Evolutionary conservation across 2,888 invertebrate species (phyloP).

Genomic region (Pterostichus niger): DNA sequence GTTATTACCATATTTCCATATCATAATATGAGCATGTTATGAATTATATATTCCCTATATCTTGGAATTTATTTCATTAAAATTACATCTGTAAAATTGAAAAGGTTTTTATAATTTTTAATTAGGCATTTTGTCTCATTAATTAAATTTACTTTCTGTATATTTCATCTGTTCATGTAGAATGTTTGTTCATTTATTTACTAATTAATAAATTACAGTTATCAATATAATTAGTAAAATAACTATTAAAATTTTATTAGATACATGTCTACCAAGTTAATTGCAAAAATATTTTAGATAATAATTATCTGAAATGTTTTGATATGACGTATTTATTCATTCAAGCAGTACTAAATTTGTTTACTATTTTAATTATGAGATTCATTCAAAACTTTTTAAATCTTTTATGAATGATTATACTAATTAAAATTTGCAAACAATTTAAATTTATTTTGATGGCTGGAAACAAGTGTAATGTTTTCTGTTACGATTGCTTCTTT

Average conservation of each 20-base stretch:
- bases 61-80: background rate
- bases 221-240: background rate
- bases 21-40: too few relatives aligned
- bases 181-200: background rate
- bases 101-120: background rate
- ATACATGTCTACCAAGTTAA: too few relatives aligned
- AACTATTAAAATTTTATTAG: too few relatives aligned
- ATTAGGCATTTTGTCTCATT: background rate
- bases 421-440: background rate
- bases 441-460: too few relatives aligned
- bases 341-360: too few relatives aligned
- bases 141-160: background rate
- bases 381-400: background rate
- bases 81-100: background rate
- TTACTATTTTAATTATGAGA: too few relatives aligned
- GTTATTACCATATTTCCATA: conserved; percentile 21
- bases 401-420: background rate
- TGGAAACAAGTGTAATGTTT: too few relatives aligned
- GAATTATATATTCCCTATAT: background rate
- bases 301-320: too few relatives aligned
- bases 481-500: too few relatives aligned
- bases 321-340: too few relatives aligned
- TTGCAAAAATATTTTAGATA: too few relatives aligned
- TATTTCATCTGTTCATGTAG: background rate
- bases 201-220: conserved; percentile 11